Percentiles rank a stretch among this genome's conserved stretches.
Evolutionary conservation across 2,113 vertebrate species (phyloP).

Genomic region (Leptosomus discolor): DNA sequence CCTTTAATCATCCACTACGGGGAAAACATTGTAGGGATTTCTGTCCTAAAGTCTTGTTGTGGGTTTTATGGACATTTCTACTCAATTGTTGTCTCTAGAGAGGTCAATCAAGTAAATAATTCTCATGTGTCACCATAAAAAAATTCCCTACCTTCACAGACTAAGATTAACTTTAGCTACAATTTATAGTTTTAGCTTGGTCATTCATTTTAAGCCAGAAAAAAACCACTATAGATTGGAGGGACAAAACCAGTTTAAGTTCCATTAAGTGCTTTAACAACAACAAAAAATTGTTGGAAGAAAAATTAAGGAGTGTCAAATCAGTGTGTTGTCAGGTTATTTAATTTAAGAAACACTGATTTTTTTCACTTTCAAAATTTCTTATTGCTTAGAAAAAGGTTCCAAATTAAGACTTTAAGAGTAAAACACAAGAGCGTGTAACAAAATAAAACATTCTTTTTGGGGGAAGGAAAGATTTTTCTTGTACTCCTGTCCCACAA

Average conservation of each 20-base stretch:
- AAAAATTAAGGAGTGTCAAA: neutral
- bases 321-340: neutral
- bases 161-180: neutral
- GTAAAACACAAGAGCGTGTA: neutral
- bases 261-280: neutral
- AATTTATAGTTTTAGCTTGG: neutral
- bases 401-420: neutral
- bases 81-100: neutral
- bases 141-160: neutral
- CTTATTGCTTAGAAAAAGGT: neutral
- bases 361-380: neutral
- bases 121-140: neutral
- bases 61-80: neutral
- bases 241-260: neutral
- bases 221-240: neutral
- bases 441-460: neutral
- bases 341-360: neutral
- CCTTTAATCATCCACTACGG: neutral
- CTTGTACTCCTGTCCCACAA: neutral
- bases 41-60: neutral
- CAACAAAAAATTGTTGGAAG: neutral
- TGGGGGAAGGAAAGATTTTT: rapidly evolving
- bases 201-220: neutral
- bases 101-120: neutral
- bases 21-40: neutral